These are phyloP conservation scores for Drosophila watanabei DNA, from an alignment of 1,140 invertebrate species.

Conservation along the genomic window DNA sequence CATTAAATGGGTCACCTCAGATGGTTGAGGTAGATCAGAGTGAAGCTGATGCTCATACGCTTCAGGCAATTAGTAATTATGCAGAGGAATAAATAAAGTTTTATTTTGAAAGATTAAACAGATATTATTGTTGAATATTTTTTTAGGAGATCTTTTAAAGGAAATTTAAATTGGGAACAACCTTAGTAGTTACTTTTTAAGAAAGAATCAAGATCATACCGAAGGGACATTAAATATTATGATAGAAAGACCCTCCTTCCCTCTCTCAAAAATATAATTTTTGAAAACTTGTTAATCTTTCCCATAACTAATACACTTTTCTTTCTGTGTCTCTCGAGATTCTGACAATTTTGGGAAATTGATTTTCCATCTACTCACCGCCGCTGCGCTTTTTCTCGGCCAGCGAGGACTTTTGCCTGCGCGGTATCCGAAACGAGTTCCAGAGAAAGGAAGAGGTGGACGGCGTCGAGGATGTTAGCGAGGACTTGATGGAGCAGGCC, in stretches of 20 bases:
- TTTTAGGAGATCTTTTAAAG: background rate
- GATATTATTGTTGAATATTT: background rate
- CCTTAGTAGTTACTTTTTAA: background rate
- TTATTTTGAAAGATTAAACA: background rate
- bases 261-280: background rate
- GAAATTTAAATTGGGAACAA: background rate
- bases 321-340: conserved; percentile 1
- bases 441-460: conserved; percentile 76
- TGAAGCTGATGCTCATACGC: background rate
- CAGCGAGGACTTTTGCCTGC: conserved; percentile 66
- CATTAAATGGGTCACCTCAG: conserved; percentile 45
- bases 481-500: conserved; percentile 35
- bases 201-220: background rate
- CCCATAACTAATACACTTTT: background rate
- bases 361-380: conserved; percentile 44
- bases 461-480: conserved; percentile 37
- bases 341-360: conserved; percentile 21
- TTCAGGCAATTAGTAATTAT: conserved; percentile 19
- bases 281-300: background rate
- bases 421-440: conserved; percentile 83
- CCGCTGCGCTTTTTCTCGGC: conserved; percentile 46
- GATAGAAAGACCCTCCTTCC: background rate
- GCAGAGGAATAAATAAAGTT: background rate
- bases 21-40: conserved; percentile 33
- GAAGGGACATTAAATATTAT: background rate